A percentile compares a stretch with the other conserved stretches of the same genome.
Conservation (phyloP, 1,140 invertebrate species). For the Papilio machaon region DNA sequence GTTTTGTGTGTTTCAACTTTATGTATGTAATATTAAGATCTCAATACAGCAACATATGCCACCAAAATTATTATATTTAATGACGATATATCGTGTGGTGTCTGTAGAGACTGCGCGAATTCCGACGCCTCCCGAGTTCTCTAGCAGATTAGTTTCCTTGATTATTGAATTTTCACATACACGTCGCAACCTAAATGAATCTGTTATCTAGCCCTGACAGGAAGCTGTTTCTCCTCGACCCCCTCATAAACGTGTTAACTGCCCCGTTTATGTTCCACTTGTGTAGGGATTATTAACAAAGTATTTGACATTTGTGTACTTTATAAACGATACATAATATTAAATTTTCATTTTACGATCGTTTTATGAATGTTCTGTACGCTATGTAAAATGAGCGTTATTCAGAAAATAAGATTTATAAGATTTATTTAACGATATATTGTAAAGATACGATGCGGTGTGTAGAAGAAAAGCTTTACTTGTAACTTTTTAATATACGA, state of each 20-base stretch:
- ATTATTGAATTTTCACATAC: conserved; percentile 34
- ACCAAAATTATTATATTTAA: neutral
- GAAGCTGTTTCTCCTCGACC: conserved; percentile 33
- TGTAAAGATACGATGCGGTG: neutral
- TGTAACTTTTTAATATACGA: neutral
- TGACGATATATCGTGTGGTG: neutral
- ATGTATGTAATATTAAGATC: neutral
- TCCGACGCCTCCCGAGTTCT: neutral
- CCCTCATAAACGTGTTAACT: conserved; percentile 34
- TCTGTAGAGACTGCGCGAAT: neutral
- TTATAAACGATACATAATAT: conserved; percentile 11
- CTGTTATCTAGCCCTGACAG: conserved; percentile 30
- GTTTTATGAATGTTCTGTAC: neutral
- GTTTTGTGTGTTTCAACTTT: neutral
- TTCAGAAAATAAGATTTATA: neutral
- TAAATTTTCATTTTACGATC: conserved; percentile 13
- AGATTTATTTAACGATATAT: neutral
- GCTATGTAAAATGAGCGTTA: neutral
- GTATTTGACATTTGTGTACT: conserved; percentile 21
- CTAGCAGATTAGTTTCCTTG: conserved; percentile 26
- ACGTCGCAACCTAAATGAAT: conserved; percentile 27
- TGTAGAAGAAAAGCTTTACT: neutral
- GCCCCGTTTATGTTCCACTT: conserved; percentile 26
- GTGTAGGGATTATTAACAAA: conserved; percentile 8
- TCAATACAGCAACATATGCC: neutral